Evolutionary conservation across 2,113 vertebrate species (phyloP), one percentile per base, ranked within the genome.

Genomic region (Pterocles gutturalis): DNA sequence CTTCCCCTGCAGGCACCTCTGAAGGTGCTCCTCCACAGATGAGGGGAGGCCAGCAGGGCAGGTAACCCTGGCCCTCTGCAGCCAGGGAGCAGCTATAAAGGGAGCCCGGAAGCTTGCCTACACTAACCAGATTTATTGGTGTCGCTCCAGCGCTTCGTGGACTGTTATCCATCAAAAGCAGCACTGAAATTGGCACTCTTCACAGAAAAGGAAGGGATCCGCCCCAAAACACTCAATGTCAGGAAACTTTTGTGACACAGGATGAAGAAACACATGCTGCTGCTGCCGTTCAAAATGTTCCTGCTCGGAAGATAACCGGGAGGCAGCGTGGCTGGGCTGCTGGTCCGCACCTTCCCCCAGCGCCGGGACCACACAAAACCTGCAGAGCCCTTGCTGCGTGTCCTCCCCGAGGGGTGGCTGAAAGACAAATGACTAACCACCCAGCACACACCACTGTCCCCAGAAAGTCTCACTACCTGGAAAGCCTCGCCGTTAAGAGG

Each of bases 171-270:
- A 84, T 73, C 88, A 94, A 90, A 95, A 87, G 58, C 76, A 83
- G 72, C 83, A 67, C 76, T 70, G 73, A 67, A 94, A 94, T 90
- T 96, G 95, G 86, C 96, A 93, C 34, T 71, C 65, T 71, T 90
- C 2, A 1, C 73, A 90, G 79, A 61, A 92, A 57, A 94, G 94
- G 94, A 96, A 97, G 89, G 61, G 94, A 96, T 83, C 96, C 94
- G 71, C 93, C 93, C 92, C 83, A 78, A 83, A 96, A 90, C 76
- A 90, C 51, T 93, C 64, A 96, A 93, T 94, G 71, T 87, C 92
- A 92, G 97, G 96, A 95, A 96, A 57, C 61, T 67, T 93, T 53
- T 81, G 79, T 93, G 95, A 91, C 86, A 97, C 80, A 84, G 83
- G 88, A 96, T 93, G 89, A 95, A 96, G 90, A 93, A 94, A 93